Evolutionary conservation across 2,888 invertebrate genomes (phyloP), one percentile per base, ranked within the genome.

Genomic region (Dioctria linearis): DNA sequence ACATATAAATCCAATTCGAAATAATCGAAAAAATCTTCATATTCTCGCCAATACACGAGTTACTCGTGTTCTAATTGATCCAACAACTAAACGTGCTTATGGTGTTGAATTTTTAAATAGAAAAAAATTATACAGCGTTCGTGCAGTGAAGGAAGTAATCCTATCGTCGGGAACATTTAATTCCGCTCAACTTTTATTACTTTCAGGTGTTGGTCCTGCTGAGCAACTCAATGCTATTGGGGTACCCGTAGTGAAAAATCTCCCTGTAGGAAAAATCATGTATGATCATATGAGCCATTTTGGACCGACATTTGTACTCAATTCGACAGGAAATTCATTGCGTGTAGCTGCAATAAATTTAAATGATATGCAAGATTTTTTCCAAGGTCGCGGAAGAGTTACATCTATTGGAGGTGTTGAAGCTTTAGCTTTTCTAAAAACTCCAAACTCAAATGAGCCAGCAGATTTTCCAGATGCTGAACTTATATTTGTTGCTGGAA

Each of bases 101-200:
- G 94, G 94, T 0, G 92, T 95, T 0, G 90, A 93, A 84, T 94
- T 92, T 83, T 87, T 91, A 2, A 90, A 91, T 78, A 90, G 92
- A 40, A 89, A 88, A 51, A 80, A 87, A 49, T 86, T 85, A 63
- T 87, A 88, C 83, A 88, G 86, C 11, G 92, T 91, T 0, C 88
- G 86, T 73, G 94, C 93, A 0, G 91, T 91, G 3, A 94, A 93
- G 86, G 96, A 95, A 89, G 93, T 97, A 0, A 94, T 97, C 82
- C 85, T 97, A 51, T 93, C 94, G 65, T 95, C 95, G 4, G 97
- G 97, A 0, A 92, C 96, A 2, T 93, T 97, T 82, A 95, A 95
- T 85, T 94, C 95, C 0, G 95, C 97, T 0, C 97, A 97, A 87
- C 86, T 97, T 2, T 90, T 97, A 11, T 95, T 97, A 95, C 87